Evolutionary conservation across 2,888 invertebrate genomes (phyloP).

Genomic region (Cephus sareptanus): DNA sequence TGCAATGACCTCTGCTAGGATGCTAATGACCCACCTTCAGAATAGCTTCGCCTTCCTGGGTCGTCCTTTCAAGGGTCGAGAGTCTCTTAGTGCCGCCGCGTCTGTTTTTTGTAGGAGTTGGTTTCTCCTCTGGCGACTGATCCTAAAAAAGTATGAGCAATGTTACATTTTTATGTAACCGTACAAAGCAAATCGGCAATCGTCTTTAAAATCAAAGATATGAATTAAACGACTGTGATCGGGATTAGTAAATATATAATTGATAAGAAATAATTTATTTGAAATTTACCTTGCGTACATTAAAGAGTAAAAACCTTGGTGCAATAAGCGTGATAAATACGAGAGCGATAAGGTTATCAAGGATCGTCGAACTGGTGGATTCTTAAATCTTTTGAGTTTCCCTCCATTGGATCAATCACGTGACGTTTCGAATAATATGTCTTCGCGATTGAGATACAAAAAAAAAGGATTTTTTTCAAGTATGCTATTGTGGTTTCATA

Average conservation of each 20-base stretch:
- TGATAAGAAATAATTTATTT: background rate
- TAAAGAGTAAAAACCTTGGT: background rate
- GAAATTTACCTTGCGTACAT: background rate
- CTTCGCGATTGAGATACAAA: background rate
- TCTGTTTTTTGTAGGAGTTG: conserved; percentile 64
- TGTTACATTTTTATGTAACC: background rate
- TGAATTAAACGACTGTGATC: background rate
- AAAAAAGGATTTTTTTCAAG: background rate
- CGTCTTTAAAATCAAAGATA: background rate
- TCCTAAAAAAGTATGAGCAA: conserved; percentile 46
- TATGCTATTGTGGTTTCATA: background rate
- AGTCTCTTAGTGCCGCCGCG: conserved; percentile 67
- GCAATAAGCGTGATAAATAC: conserved; percentile 2
- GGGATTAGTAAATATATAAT: background rate
- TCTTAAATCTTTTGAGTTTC: conserved; percentile 25
- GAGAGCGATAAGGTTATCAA: conserved; percentile 49
- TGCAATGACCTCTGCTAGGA: background rate
- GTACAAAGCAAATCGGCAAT: background rate
- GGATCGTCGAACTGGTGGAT: conserved; percentile 41
- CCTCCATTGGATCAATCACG: conserved; percentile 26
- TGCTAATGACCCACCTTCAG: conserved; percentile 63
- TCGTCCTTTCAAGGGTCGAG: conserved; percentile 66
- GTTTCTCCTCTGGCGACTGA: conserved; percentile 56
- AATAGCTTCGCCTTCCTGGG: conserved; percentile 69
- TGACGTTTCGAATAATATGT: conserved; percentile 1